These are phyloP conservation scores for Apistogramma diplotaenia DNA, from an alignment of 2,113 vertebrate genomes.

Conservation along the genomic window DNA sequence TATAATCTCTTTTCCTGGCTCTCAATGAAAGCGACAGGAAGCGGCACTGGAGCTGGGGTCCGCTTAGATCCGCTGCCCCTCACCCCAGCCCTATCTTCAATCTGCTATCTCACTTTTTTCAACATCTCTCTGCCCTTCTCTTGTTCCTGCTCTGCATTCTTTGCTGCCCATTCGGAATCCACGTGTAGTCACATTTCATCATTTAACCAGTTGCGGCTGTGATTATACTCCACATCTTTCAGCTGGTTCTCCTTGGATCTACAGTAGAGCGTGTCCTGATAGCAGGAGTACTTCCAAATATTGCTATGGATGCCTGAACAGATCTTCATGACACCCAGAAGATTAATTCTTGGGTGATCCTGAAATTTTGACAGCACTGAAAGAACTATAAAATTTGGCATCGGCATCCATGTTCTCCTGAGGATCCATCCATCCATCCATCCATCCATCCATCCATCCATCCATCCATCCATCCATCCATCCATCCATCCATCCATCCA, in stretches of 20 bases:
- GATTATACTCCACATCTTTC: constrained; percentile 7
- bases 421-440: no score
- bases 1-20: constrained; percentile 83
- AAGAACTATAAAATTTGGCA: not conserved
- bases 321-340: not conserved
- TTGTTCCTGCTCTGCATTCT: constrained; percentile 14
- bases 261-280: not conserved
- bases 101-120: constrained; percentile 7
- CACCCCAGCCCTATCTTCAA: constrained; percentile 59
- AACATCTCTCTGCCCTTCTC: constrained; percentile 2
- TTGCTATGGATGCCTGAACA: not conserved
- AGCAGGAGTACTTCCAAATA: not conserved
- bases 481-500: not conserved
- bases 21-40: constrained; percentile 77
- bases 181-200: not conserved
- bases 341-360: not conserved
- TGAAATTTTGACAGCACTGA: not conserved
- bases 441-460: not conserved
- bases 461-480: no score
- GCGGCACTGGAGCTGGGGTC: constrained; percentile 74
- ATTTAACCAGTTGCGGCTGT: not conserved
- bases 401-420: not conserved
- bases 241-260: constrained; percentile 2
- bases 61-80: constrained; percentile 73
- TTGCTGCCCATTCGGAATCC: constrained; percentile 20